Evolutionary conservation across 2,113 vertebrate species (phyloP).

Genomic region (Pelvicachromis taeniatus): DNA sequence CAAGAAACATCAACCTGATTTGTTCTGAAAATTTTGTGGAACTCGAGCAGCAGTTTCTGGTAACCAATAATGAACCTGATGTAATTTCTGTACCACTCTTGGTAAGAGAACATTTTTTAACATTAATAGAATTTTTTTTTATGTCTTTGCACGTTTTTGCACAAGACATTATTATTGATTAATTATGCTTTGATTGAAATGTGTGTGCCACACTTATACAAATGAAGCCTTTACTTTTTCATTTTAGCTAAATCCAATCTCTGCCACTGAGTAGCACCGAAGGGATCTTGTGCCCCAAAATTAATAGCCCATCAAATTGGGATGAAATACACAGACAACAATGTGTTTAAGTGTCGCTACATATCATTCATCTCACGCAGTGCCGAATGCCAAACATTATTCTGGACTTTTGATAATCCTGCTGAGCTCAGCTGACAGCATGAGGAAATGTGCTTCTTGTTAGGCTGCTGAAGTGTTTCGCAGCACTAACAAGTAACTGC

Average conservation of each 20-base stretch:
- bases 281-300: not conserved
- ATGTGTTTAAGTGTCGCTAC: slow-evolving; percentile 3
- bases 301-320: slow-evolving; percentile 2
- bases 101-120: not conserved
- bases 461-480: not conserved
- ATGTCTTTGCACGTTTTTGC: not conserved
- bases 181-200: not conserved
- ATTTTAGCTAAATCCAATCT: not conserved
- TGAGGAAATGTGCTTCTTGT: slow-evolving; percentile 4
- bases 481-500: not conserved
- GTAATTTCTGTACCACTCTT: not conserved
- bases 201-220: not conserved
- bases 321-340: slow-evolving; percentile 20
- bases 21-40: not conserved
- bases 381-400: slow-evolving; percentile 1
- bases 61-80: not conserved
- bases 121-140: not conserved
- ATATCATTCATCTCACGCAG: not conserved
- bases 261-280: not conserved
- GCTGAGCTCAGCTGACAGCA: slow-evolving; percentile 37
- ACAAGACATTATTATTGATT: not conserved
- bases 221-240: not conserved
- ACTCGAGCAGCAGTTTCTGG: not conserved
- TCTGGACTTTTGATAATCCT: slow-evolving; percentile 17
- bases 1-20: not conserved